These are phyloP conservation scores for Schizopygopsis pylzovi DNA, from an alignment of 2,797 vertebrate genomes.

Conservation along the genomic window DNA sequence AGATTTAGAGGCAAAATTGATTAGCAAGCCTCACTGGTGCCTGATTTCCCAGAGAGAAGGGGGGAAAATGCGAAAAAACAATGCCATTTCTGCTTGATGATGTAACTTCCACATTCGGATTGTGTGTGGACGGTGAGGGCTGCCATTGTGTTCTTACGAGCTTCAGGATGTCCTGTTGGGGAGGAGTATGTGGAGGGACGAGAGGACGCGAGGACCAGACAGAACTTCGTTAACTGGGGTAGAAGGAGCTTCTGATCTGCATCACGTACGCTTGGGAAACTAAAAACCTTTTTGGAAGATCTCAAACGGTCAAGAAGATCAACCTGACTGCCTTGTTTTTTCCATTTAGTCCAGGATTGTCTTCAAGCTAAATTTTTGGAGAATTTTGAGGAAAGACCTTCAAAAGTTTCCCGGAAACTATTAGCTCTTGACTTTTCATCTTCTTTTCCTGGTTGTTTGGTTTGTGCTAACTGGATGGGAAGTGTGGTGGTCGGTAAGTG, in stretches of 20 bases:
- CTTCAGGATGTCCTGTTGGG: conserved; percentile 97
- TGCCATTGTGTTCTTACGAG: conserved; percentile 93
- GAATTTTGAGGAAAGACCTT: conserved; percentile 4
- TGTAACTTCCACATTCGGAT: conserved; percentile 81
- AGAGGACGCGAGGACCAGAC: conserved; percentile 77
- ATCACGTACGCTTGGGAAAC: neutral
- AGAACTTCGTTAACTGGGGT: conserved; percentile 41
- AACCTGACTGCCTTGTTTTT: neutral
- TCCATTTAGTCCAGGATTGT: neutral
- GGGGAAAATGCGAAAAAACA: conserved; percentile 67
- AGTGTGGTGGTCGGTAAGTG: conserved; percentile 62
- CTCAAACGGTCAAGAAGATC: neutral
- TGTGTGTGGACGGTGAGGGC: conserved; percentile 75
- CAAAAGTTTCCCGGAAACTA: neutral
- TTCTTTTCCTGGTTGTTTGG: conserved; percentile 5
- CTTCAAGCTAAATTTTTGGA: neutral
- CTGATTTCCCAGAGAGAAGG: conserved; percentile 68
- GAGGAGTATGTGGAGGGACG: conserved; percentile 53
- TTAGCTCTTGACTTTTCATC: conserved; percentile 5
- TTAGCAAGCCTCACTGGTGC: conserved; percentile 38
- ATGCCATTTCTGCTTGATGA: conserved; percentile 82
- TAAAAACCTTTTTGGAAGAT: neutral
- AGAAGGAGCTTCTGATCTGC: neutral
- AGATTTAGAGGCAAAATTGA: conserved; percentile 44
- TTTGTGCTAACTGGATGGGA: conserved; percentile 45